phyloP scores from a whole-genome alignment of 2,113 vertebrate species.

The Brachyistius frenatus region DNA sequence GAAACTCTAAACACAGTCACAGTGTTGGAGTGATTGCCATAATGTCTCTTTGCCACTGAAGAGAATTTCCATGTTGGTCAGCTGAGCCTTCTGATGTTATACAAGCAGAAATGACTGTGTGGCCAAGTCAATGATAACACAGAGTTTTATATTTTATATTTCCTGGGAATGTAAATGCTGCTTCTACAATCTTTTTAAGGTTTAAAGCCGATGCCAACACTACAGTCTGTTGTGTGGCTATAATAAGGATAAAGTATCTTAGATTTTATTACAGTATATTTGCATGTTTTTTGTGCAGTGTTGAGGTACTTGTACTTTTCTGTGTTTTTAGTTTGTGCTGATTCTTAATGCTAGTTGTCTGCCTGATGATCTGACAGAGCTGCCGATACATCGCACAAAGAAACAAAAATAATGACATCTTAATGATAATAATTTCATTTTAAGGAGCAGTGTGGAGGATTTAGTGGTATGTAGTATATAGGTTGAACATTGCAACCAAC shows the following conservation, averaged over 20 bases:
- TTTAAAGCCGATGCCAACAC: neutral
- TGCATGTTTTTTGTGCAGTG: no score
- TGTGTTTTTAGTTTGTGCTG: no score
- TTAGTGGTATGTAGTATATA: no score
- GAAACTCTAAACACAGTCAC: constrained; percentile 49
- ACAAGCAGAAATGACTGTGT: constrained; percentile 1
- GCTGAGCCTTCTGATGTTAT: neutral
- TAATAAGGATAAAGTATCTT: no score
- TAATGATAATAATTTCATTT: no score
- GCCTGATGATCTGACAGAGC: neutral
- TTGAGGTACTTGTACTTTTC: no score
- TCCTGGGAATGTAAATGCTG: neutral
- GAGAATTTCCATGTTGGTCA: constrained; percentile 32
- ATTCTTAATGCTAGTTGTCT: no score
- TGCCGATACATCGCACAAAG: neutral
- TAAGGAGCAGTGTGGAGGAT: no score
- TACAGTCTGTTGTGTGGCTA: neutral
- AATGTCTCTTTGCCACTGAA: constrained; percentile 8
- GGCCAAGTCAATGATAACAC: neutral
- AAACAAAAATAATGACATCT: no score
- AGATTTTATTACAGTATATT: no score
- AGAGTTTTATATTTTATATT: constrained; percentile 1
- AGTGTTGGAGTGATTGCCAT: constrained; percentile 19
- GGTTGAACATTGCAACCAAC: no score
- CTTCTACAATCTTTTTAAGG: neutral